Conservation (phyloP, 2,113 vertebrate species). For the Seriola dumerili region DNA sequence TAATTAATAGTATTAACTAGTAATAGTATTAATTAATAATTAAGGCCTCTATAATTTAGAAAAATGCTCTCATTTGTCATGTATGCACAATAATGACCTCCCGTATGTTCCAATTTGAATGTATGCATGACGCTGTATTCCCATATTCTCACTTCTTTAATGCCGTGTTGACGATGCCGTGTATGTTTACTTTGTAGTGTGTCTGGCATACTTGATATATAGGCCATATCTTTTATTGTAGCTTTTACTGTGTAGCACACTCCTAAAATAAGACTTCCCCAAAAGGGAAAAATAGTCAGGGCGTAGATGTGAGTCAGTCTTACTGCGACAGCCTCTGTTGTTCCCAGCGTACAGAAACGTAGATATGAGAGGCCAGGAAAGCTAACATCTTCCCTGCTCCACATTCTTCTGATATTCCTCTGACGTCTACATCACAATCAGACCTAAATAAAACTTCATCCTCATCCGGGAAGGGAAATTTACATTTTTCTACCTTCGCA, state of each 20-base stretch:
- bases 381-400: conserved; percentile 1
- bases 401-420: neutral
- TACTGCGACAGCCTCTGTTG: conserved; percentile 3
- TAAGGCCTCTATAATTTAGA: neutral
- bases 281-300: conserved; percentile 20
- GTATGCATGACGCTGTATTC: neutral
- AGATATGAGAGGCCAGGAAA: conserved; percentile 18
- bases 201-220: conserved; percentile 30
- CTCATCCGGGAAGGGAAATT: neutral
- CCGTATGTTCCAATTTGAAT: neutral
- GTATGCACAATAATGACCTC: neutral
- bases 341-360: neutral
- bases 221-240: conserved; percentile 28
- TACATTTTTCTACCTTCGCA: neutral
- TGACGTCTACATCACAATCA: neutral
- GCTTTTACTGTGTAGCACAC: conserved; percentile 9
- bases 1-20: neutral
- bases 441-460: neutral
- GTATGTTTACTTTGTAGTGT: conserved; percentile 1
- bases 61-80: neutral
- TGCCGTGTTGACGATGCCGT: neutral
- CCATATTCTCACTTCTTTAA: neutral
- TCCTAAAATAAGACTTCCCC: conserved; percentile 46
- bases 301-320: conserved; percentile 32
- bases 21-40: too few relatives aligned